Conservation (phyloP, 2,888 invertebrate species). For the Nysson spinosus region DNA sequence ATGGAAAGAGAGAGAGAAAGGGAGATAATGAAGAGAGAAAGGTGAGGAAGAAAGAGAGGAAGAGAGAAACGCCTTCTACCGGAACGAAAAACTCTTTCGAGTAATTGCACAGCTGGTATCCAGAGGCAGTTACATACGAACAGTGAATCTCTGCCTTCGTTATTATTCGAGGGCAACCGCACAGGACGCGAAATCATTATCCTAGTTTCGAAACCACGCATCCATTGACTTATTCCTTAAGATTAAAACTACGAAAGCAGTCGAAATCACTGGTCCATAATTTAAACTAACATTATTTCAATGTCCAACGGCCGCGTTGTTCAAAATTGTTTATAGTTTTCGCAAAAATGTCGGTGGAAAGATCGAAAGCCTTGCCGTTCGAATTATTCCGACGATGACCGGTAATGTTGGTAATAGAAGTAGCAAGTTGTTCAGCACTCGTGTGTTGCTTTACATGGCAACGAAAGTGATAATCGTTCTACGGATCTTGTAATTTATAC, state of each 20-base stretch:
- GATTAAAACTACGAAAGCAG: too few species aligned
- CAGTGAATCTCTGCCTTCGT: constrained; percentile 15
- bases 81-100: constrained; percentile 28
- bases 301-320: too few species aligned
- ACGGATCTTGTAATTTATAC: background rate
- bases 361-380: too few species aligned
- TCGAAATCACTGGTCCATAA: too few species aligned
- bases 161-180: background rate
- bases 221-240: too few species aligned
- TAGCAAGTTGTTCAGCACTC: background rate
- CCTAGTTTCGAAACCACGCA: too few species aligned
- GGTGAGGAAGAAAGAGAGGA: background rate
- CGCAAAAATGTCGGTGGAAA: too few species aligned
- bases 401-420: background rate
- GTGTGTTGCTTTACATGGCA: background rate
- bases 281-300: too few species aligned
- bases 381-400: constrained; percentile 2
- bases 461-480: constrained; percentile 1
- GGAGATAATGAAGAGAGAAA: constrained; percentile 15
- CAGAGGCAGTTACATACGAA: constrained; percentile 21
- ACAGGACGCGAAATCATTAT: constrained; percentile 16
- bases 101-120: constrained; percentile 34
- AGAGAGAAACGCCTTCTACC: constrained; percentile 18
- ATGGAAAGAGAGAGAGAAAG: constrained; percentile 10
- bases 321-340: too few species aligned